These are phyloP conservation scores for Drosophila barbarae DNA, from an alignment of 2,888 invertebrate species.

Conservation along the genomic window DNA sequence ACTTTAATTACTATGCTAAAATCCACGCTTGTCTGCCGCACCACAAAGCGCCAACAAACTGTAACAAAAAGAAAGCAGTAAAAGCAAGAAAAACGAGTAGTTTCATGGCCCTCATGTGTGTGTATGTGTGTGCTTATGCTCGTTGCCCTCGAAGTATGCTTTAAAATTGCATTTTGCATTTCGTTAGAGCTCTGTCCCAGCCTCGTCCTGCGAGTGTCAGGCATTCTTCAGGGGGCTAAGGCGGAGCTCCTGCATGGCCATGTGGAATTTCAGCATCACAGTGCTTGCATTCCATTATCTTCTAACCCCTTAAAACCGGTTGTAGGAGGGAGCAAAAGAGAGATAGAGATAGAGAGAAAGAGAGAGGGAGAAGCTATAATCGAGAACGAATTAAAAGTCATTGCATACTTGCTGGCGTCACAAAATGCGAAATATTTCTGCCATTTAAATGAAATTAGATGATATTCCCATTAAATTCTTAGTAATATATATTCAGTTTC, in stretches of 20 bases:
- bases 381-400: slow-evolving; percentile 8
- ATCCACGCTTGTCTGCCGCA: slow-evolving; percentile 61
- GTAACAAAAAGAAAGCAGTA: slow-evolving; percentile 22
- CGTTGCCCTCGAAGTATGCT: slow-evolving; percentile 59
- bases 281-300: slow-evolving; percentile 11
- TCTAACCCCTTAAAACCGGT: not conserved
- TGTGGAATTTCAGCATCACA: slow-evolving; percentile 16
- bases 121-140: slow-evolving; percentile 44
- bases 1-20: slow-evolving; percentile 69
- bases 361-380: not conserved
- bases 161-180: slow-evolving; percentile 52
- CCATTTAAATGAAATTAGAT: not conserved
- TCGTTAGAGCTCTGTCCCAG: slow-evolving; percentile 12
- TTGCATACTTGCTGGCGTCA: slow-evolving; percentile 1
- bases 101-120: slow-evolving; percentile 25
- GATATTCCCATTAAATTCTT: not conserved
- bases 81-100: slow-evolving; percentile 1
- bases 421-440: slow-evolving; percentile 1
- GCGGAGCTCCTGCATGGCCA: slow-evolving; percentile 11
- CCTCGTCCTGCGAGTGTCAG: slow-evolving; percentile 19
- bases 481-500: not conserved
- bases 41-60: slow-evolving; percentile 38
- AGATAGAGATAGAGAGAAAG: not conserved
- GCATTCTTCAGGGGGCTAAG: slow-evolving; percentile 6
- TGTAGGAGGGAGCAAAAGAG: not conserved